phyloP scores from a whole-genome alignment of 2,113 vertebrate species.

The Ivindomyrus marchei region DNA sequence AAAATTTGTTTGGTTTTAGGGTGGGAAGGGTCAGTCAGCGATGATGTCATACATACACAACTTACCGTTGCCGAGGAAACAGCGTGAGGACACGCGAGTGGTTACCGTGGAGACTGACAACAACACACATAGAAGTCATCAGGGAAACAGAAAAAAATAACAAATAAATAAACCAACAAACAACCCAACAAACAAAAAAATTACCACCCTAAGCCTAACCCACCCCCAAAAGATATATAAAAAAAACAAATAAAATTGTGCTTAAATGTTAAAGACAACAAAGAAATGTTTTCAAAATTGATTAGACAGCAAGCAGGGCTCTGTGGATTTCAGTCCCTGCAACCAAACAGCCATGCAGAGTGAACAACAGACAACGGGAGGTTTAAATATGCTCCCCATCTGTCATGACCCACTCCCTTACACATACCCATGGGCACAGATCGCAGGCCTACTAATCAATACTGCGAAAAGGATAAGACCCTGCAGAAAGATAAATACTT shows the following conservation, averaged over 20 bases:
- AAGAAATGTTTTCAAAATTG: neutral
- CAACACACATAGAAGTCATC: slow-evolving; percentile 75
- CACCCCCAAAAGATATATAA: slow-evolving; percentile 33
- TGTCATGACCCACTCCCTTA: neutral
- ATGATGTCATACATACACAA: slow-evolving; percentile 74
- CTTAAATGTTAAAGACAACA: neutral
- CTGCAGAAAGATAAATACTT: neutral
- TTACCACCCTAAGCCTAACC: slow-evolving; percentile 28
- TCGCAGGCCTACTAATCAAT: neutral
- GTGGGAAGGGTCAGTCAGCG: slow-evolving; percentile 65
- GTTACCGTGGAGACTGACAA: slow-evolving; percentile 79
- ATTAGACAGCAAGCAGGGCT: neutral
- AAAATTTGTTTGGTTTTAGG: slow-evolving; percentile 44
- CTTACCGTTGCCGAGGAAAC: slow-evolving; percentile 74
- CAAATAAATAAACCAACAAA: slow-evolving; percentile 51
- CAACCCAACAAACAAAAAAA: slow-evolving; percentile 58
- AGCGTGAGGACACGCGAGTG: slow-evolving; percentile 74
- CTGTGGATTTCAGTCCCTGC: neutral
- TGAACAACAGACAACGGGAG: neutral
- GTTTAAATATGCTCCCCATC: neutral
- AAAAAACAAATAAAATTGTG: neutral
- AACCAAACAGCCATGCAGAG: neutral
- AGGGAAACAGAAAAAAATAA: slow-evolving; percentile 74
- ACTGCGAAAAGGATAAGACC: neutral
- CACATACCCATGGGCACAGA: slow-evolving; percentile 2